Conservation (phyloP, 1,140 invertebrate genomes). For the Cardiocondyla obscurior region DNA sequence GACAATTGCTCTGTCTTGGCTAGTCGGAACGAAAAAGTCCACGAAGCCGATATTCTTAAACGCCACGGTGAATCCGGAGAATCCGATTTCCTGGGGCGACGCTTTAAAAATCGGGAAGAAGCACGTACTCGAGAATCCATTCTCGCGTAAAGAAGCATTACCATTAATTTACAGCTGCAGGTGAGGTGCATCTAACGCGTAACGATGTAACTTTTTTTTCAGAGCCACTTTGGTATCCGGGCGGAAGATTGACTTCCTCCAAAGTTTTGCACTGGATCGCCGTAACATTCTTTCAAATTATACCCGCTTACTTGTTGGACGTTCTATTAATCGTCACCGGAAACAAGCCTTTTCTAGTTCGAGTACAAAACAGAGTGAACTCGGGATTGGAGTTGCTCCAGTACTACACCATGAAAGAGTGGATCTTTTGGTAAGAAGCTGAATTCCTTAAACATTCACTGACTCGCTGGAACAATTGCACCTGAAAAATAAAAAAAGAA, state of each 20-base stretch:
- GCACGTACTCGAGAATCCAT: constrained; percentile 81
- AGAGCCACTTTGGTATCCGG: constrained; percentile 91
- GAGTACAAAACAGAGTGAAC: constrained; percentile 87
- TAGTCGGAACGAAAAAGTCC: constrained; percentile 80
- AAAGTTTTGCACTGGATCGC: constrained; percentile 87
- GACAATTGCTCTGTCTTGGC: constrained; percentile 86
- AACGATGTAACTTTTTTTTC: constrained; percentile 51
- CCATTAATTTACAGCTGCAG: neutral
- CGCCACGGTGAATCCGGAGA: constrained; percentile 85
- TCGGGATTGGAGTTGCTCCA: constrained; percentile 88
- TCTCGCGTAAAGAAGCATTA: constrained; percentile 77
- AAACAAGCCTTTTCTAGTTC: constrained; percentile 90
- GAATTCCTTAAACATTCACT: neutral
- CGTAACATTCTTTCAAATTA: constrained; percentile 90
- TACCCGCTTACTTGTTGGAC: constrained; percentile 93
- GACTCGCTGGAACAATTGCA: neutral
- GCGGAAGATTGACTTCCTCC: constrained; percentile 89
- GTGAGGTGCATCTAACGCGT: neutral
- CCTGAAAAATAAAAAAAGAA: too few species aligned
- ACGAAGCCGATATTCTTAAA: constrained; percentile 84
- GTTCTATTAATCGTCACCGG: constrained; percentile 87
- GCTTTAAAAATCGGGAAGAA: constrained; percentile 88
- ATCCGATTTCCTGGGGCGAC: constrained; percentile 91
- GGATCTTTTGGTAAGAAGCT: constrained; percentile 88
- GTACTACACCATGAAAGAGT: constrained; percentile 94